phyloP scores from a whole-genome alignment of 92 coral and sea anemone species.

The Heliopora coerulea region DNA sequence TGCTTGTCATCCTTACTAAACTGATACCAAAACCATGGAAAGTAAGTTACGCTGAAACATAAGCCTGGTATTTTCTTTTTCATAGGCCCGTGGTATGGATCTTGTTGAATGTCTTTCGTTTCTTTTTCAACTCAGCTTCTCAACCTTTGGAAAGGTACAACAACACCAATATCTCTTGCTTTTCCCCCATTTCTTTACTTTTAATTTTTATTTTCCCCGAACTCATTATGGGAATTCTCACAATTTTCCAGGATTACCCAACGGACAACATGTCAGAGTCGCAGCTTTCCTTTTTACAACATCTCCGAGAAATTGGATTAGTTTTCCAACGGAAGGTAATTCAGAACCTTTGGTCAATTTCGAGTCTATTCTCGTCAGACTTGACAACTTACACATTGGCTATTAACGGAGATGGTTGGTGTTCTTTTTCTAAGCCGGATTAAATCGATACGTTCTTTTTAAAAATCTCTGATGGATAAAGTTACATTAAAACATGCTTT shows the following conservation, averaged over 20 bases:
- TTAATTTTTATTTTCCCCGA: no score
- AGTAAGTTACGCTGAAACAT: no score
- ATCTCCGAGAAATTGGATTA: slow-evolving; percentile 92
- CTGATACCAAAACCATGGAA: no score
- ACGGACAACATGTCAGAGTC: slow-evolving; percentile 91
- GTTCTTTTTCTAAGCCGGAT: background rate
- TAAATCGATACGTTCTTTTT: no score
- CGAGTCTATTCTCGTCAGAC: background rate
- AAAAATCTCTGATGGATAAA: no score
- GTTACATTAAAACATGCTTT: no score
- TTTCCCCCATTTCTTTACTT: background rate
- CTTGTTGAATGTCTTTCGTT: slow-evolving; percentile 91
- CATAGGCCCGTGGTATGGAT: slow-evolving; percentile 91
- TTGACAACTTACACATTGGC: no score
- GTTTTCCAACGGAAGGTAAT: slow-evolving; percentile 96
- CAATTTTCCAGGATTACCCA: slow-evolving; percentile 76
- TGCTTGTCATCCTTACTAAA: no score
- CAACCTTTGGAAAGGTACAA: slow-evolving; percentile 86
- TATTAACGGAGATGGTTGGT: background rate
- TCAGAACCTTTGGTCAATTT: background rate
- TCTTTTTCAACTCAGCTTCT: slow-evolving; percentile 90
- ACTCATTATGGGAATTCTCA: no score
- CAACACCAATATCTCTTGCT: slow-evolving; percentile 5
- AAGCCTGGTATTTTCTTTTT: slow-evolving; percentile 16
- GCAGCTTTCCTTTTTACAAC: slow-evolving; percentile 79